Conservation (phyloP, 2,888 invertebrate species). For the Clitarchus hookeri region DNA sequence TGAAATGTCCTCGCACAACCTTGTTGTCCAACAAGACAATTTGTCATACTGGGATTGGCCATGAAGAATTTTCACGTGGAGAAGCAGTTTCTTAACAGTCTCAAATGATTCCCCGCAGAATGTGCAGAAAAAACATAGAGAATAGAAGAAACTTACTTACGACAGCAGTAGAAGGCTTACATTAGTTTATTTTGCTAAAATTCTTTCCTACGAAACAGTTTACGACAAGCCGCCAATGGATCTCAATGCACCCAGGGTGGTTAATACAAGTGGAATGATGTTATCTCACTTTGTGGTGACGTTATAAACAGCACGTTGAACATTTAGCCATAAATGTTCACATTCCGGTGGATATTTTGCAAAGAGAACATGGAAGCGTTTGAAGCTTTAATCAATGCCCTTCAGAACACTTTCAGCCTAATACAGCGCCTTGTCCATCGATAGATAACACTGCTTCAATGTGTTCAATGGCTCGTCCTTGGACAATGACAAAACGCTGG, state of each 20-base stretch:
- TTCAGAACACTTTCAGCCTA: neutral
- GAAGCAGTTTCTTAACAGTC: neutral
- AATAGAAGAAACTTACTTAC: too few species aligned
- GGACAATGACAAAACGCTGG: neutral
- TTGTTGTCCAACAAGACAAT: neutral
- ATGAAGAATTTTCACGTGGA: neutral
- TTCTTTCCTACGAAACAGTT: neutral
- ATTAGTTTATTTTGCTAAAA: neutral
- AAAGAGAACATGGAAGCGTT: neutral
- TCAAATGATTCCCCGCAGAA: neutral
- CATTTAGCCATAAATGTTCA: neutral
- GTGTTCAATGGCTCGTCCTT: neutral
- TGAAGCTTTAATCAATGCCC: neutral
- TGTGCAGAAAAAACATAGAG: neutral
- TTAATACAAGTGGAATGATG: neutral
- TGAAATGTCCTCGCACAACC: neutral
- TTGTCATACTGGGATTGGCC: neutral
- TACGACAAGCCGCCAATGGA: neutral
- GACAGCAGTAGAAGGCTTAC: neutral
- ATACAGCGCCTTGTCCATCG: neutral
- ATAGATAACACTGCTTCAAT: neutral
- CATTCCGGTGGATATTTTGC: neutral
- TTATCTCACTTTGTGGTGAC: neutral
- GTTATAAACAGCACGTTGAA: neutral
- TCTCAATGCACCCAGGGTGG: neutral